Evolutionary conservation across 2,888 invertebrate genomes (phyloP).

Genomic region (Aporophyla nigra): DNA sequence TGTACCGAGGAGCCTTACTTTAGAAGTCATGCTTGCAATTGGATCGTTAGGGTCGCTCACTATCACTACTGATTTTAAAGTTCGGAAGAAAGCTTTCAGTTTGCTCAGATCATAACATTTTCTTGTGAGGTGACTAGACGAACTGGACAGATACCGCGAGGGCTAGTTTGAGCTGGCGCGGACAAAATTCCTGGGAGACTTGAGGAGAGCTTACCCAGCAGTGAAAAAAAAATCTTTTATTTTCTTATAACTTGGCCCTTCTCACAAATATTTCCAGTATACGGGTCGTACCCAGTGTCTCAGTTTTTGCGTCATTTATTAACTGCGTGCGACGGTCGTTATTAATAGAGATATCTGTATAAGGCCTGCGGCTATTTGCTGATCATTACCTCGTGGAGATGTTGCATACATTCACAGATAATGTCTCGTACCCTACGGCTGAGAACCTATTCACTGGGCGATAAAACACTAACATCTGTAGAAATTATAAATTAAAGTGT

Average conservation of each 20-base stretch:
- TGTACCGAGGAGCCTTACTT: not conserved
- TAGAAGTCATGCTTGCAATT: not conserved
- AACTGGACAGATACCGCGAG: not conserved
- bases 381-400: slow-evolving; percentile 23
- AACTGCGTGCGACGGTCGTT: slow-evolving; percentile 22
- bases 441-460: not conserved
- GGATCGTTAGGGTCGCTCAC: not conserved
- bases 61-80: not conserved
- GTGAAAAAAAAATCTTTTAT: not conserved
- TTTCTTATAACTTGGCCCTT: slow-evolving; percentile 25
- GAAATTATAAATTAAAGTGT: not conserved
- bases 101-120: too few relatives aligned
- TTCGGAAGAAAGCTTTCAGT: not conserved
- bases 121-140: not conserved
- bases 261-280: not conserved
- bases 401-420: not conserved
- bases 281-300: slow-evolving; percentile 2
- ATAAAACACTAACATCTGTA: not conserved
- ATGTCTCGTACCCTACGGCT: slow-evolving; percentile 7
- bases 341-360: slow-evolving; percentile 52
- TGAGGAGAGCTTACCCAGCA: not conserved
- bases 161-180: too few relatives aligned
- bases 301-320: slow-evolving; percentile 44
- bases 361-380: slow-evolving; percentile 56
- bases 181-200: not conserved